Conservation (phyloP, 1,140 invertebrate genomes). For the Onthophagus taurus region DNA sequence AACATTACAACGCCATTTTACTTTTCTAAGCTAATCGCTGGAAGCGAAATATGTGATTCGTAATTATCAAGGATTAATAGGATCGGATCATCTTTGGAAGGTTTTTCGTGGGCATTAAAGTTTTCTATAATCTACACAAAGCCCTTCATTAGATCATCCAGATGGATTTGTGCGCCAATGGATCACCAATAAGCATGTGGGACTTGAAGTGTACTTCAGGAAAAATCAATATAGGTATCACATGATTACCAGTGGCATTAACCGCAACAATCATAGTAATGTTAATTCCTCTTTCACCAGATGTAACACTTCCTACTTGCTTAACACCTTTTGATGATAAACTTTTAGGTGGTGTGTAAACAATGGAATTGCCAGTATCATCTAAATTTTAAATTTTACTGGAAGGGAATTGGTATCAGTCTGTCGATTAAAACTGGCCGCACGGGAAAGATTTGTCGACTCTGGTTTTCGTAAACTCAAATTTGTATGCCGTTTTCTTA, state of each 20-base stretch:
- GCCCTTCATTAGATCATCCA: not conserved
- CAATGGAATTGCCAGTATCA: constrained; percentile 40
- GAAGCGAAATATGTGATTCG: too few relatives aligned
- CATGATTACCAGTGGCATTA: constrained; percentile 33
- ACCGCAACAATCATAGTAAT: constrained; percentile 35
- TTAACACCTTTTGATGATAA: constrained; percentile 33
- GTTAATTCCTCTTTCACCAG: constrained; percentile 36
- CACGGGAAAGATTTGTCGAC: not conserved
- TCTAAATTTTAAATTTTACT: constrained; percentile 36
- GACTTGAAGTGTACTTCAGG: constrained; percentile 7
- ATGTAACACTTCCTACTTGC: constrained; percentile 39
- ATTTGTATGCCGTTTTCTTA: not conserved
- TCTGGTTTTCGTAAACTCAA: constrained; percentile 3
- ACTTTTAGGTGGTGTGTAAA: constrained; percentile 34
- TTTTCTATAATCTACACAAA: not conserved
- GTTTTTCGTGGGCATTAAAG: not conserved
- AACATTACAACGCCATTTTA: too few relatives aligned
- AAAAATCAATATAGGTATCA: constrained; percentile 36
- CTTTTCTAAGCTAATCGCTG: too few relatives aligned
- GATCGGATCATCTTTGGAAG: not conserved
- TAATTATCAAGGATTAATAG: too few relatives aligned
- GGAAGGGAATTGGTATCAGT: constrained; percentile 14
- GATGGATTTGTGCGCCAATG: too few relatives aligned
- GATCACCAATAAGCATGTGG: too few relatives aligned
- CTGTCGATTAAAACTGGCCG: not conserved